Evolutionary conservation across 92 coral and sea anemone species (phyloP).

Genomic region (Pocillopora meandrina): DNA sequence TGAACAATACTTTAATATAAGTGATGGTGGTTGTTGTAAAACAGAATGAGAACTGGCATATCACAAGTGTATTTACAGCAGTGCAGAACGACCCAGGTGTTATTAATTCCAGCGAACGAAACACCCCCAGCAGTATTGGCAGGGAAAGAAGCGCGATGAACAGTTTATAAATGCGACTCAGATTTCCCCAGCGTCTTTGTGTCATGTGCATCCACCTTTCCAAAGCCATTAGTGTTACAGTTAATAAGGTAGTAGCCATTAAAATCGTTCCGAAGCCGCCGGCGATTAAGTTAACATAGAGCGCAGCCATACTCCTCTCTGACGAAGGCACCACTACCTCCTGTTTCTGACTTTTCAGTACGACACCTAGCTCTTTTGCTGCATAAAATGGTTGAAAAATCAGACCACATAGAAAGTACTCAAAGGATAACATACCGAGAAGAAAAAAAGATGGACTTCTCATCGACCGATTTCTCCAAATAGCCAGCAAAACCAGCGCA

Average conservation of each 20-base stretch:
- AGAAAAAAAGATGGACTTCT: neutral
- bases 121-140: neutral
- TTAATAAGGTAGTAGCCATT: neutral
- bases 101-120: neutral
- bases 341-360: neutral
- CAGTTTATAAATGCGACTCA: slow-evolving; percentile 4
- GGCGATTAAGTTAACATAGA: neutral
- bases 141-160: neutral
- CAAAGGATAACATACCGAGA: neutral
- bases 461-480: neutral
- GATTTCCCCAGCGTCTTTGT: neutral
- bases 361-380: neutral
- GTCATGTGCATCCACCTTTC: slow-evolving; percentile 17
- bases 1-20: slow-evolving; percentile 3
- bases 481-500: slow-evolving; percentile 7
- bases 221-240: neutral
- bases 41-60: neutral
- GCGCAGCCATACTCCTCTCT: neutral
- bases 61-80: neutral
- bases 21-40: slow-evolving; percentile 1
- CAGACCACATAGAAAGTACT: neutral
- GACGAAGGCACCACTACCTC: neutral
- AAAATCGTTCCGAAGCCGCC: slow-evolving; percentile 1
- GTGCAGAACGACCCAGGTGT: neutral
- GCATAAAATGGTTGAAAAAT: slow-evolving; percentile 1